These are phyloP conservation scores for Eidolon helvum DNA, from an alignment of 2,113 vertebrate species.

Conservation along the genomic window DNA sequence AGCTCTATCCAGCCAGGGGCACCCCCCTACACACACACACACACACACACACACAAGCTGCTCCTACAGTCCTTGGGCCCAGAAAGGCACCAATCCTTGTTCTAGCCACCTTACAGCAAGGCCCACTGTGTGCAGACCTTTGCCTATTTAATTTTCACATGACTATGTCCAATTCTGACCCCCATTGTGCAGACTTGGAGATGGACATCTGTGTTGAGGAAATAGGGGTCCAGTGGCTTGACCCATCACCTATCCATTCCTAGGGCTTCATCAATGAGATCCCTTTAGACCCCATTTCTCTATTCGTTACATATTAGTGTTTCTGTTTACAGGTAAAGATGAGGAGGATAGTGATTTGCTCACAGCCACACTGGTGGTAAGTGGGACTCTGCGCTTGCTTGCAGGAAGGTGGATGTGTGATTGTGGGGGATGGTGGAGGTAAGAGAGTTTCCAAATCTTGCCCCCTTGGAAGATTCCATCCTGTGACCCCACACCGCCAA, in stretches of 20 bases:
- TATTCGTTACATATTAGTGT: neutral
- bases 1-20: neutral
- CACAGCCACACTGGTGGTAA: neutral
- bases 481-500: neutral
- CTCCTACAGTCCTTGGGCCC: neutral
- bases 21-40: too few relatives aligned
- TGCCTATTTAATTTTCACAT: neutral
- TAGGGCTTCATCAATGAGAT: neutral
- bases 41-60: too few relatives aligned
- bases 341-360: neutral
- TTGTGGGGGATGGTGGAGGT: neutral
- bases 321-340: neutral
- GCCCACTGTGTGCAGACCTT: neutral
- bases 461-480: neutral
- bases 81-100: neutral
- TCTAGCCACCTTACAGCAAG: rapidly evolving
- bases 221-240: too few relatives aligned
- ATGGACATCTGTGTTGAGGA: neutral
- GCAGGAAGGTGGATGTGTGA: neutral
- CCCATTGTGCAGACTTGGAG: neutral
- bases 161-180: rapidly evolving
- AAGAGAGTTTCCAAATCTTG: neutral
- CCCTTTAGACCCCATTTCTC: neutral
- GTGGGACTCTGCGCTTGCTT: neutral
- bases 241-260: neutral